Base-by-base conservation (phyloP, 1,140 invertebrate genomes). In the Odontomachus brunneus region DNA sequence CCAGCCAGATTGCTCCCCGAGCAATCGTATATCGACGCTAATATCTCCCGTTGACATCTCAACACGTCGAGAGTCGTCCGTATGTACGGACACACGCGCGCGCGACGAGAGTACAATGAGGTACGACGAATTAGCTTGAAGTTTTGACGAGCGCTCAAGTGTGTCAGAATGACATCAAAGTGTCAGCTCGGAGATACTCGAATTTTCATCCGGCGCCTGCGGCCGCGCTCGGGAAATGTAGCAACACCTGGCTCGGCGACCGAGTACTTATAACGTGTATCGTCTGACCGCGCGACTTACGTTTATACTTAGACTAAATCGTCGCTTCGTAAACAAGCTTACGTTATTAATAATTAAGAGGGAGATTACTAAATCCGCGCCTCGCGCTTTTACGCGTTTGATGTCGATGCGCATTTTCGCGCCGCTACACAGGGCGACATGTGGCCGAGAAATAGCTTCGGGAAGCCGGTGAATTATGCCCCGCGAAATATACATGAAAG, bases 331-430 rank as follows among this genome's bases (percentile, higher is more conserved):
- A 85, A 84, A 85, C 72, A 84, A 65, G 5, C 53, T 69, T 72
- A 66, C 49, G 84, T 69, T 60, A 74, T 67, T 72, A 51, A 67
- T 84, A 86, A 86, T 84, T 80, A 86, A 80, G 55, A 71, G 19
- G 44, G 55, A 44, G 38, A 44, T 80, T 62, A 74, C 60, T 38
- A 80, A 72, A 84, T 29, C 62, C 44, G 51, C 51, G 49, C n/a
- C 29, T 2, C 14, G 7, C n/a, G 12, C 14, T 72, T 55, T 57
- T 24, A 15, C 19, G 14, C n/a, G 19, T 3, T 0, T 0, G 2
- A 38, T 22, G 17, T 38, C 26, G 4, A 38, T 17, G 38, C 38
- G 38, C 38, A 69, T 9, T 33, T 38, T 2, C 3, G 55, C 19
- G 3, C 57, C 2, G 29, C 29, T 33, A 33, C 29, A 5, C 2